A percentile compares a stretch with the other conserved stretches of the same genome.
Conservation (phyloP, 1,140 invertebrate genomes). For the Notospermus geniculatus region DNA sequence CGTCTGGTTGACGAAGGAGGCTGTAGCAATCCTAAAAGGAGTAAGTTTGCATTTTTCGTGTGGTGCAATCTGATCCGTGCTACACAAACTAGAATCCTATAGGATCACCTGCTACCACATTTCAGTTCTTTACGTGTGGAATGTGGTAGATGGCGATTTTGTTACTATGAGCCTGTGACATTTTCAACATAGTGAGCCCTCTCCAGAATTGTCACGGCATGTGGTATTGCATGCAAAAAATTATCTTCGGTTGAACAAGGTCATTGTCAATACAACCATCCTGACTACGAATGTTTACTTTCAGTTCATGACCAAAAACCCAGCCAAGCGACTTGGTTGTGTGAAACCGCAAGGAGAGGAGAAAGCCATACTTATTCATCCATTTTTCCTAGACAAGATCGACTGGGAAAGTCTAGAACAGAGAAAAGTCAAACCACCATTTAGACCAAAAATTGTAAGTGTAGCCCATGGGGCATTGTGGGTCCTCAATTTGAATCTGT, state of each 20-base stretch:
- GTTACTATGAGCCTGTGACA: too few relatives aligned
- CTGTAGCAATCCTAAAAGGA: slow-evolving; percentile 94
- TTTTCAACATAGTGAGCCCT: too few relatives aligned
- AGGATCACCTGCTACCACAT: too few relatives aligned
- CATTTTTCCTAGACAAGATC: slow-evolving; percentile 90
- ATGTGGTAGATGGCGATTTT: too few relatives aligned
- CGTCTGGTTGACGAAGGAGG: slow-evolving; percentile 94
- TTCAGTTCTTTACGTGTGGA: too few relatives aligned
- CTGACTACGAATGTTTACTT: slow-evolving; percentile 20
- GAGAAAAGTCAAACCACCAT: slow-evolving; percentile 90
- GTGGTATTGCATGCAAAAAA: too few relatives aligned
- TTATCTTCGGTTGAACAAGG: too few relatives aligned
- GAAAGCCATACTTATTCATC: slow-evolving; percentile 83
- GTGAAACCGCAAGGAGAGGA: slow-evolving; percentile 72
- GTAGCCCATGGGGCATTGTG: neutral
- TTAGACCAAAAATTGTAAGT: slow-evolving; percentile 97
- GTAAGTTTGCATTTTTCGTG: slow-evolving; percentile 53
- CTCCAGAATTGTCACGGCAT: too few relatives aligned
- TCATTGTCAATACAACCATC: neutral
- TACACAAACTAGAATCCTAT: too few relatives aligned
- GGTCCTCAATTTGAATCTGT: neutral
- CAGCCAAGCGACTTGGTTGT: slow-evolving; percentile 89
- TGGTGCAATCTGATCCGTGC: too few relatives aligned
- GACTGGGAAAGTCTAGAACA: slow-evolving; percentile 94
- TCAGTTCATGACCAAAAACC: slow-evolving; percentile 98